These are phyloP conservation scores for Lindbergichthys nudifrons DNA, from an alignment of 2,797 vertebrate species.

Conservation along the genomic window DNA sequence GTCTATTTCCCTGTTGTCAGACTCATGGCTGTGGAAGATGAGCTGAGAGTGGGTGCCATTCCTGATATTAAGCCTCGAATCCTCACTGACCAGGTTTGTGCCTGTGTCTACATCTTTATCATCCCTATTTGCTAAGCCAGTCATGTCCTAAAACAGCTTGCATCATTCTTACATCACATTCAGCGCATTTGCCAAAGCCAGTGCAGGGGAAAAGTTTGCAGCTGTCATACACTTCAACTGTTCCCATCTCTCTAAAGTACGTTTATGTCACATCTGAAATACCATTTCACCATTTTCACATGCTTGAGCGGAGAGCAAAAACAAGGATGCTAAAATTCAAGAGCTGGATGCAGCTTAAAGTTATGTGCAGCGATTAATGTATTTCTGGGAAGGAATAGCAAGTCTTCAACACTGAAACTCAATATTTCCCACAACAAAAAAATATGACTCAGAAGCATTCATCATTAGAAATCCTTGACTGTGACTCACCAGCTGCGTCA, in stretches of 20 bases:
- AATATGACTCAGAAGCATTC: constrained; percentile 35
- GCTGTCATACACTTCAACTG: constrained; percentile 59
- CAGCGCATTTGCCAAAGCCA: constrained; percentile 62
- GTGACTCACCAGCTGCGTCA: constrained; percentile 70
- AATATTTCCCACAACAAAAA: constrained; percentile 29
- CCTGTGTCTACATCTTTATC: constrained; percentile 80
- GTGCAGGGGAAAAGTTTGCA: constrained; percentile 55
- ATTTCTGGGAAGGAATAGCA: constrained; percentile 48
- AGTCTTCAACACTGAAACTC: constrained; percentile 21
- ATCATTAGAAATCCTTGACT: constrained; percentile 50
- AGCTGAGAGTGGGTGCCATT: constrained; percentile 95
- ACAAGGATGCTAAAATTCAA: constrained; percentile 29
- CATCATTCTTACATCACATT: constrained; percentile 75
- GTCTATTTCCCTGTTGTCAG: constrained; percentile 86
- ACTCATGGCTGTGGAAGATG: constrained; percentile 99
- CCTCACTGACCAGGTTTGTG: constrained; percentile 96
- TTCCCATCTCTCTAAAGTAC: constrained; percentile 61
- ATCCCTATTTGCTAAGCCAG: constrained; percentile 70
- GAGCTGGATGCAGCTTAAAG: constrained; percentile 16
- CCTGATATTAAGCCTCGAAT: constrained; percentile 95
- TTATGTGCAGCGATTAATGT: constrained; percentile 35
- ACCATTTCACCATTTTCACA: constrained; percentile 55
- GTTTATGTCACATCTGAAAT: constrained; percentile 55
- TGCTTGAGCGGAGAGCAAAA: constrained; percentile 15
- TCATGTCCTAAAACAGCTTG: constrained; percentile 71